These are phyloP conservation scores for Orchestes rusci DNA, from an alignment of 2,888 invertebrate genomes.

Conservation along the genomic window DNA sequence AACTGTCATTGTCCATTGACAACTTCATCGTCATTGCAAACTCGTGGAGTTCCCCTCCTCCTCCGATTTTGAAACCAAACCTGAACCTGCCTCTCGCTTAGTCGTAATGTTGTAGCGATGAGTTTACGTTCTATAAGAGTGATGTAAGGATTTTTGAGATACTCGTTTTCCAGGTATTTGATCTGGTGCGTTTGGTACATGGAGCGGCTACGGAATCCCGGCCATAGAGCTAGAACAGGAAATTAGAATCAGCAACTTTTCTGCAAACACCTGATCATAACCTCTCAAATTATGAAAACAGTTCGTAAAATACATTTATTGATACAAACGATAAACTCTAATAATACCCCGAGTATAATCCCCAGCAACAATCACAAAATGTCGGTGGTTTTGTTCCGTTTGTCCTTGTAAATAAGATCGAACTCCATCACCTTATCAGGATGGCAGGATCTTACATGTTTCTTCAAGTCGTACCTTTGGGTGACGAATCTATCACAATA, in stretches of 20 bases:
- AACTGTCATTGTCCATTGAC: too few relatives aligned
- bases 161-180: conserved; percentile 12
- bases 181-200: conserved; percentile 12
- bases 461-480: conserved; percentile 19
- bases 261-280: too few relatives aligned
- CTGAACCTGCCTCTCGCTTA: conserved; percentile 18
- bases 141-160: conserved; percentile 12
- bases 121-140: conserved; percentile 8
- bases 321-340: too few relatives aligned
- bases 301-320: too few relatives aligned
- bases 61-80: conserved; percentile 22
- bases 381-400: too few relatives aligned
- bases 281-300: too few relatives aligned
- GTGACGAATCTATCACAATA: conserved; percentile 17
- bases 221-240: neutral
- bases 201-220: conserved; percentile 7
- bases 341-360: too few relatives aligned
- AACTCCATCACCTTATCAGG: conserved; percentile 18
- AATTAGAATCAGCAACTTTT: too few relatives aligned
- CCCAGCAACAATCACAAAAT: too few relatives aligned
- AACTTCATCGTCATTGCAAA: neutral
- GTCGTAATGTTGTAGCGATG: conserved; percentile 8
- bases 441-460: conserved; percentile 19
- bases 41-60: conserved; percentile 14
- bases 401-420: conserved; percentile 17